phyloP scores from a whole-genome alignment of 92 coral and sea anemone species.

The Porites evermanni region DNA sequence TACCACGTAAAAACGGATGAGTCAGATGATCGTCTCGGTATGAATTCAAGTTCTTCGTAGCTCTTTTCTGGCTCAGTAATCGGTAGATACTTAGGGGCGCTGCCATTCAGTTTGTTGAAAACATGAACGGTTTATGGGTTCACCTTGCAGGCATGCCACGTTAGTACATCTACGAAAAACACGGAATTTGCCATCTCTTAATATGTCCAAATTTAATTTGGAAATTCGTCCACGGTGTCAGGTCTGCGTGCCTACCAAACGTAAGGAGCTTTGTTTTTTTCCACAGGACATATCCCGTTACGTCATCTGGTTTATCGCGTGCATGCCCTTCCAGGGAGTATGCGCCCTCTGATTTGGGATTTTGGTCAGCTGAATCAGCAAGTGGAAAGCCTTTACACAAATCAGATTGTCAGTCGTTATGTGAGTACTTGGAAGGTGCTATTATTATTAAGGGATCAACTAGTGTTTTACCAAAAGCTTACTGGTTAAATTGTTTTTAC shows the following conservation, averaged over 20 bases:
- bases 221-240: too few relatives aligned
- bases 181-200: too few relatives aligned
- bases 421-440: slow-evolving; percentile 46
- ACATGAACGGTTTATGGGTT: too few relatives aligned
- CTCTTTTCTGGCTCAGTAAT: too few relatives aligned
- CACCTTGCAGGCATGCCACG: too few relatives aligned
- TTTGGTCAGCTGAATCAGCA: slow-evolving; percentile 88
- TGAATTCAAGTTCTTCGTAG: not conserved
- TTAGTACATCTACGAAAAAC: too few relatives aligned
- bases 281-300: slow-evolving; percentile 78
- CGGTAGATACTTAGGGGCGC: too few relatives aligned
- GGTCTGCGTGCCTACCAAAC: not conserved
- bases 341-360: slow-evolving; percentile 91
- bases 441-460: not conserved
- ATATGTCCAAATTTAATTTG: too few relatives aligned
- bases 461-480: too few relatives aligned
- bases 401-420: slow-evolving; percentile 80
- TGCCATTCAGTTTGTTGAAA: too few relatives aligned
- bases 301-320: slow-evolving; percentile 95
- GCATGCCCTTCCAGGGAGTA: slow-evolving; percentile 89
- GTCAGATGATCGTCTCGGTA: slow-evolving; percentile 85
- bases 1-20: slow-evolving; percentile 84
- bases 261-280: not conserved
- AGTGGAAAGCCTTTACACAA: slow-evolving; percentile 78
- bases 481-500: too few relatives aligned